Evolutionary conservation across 2,888 invertebrate genomes (phyloP).

Genomic region (Drosophila formosana): DNA sequence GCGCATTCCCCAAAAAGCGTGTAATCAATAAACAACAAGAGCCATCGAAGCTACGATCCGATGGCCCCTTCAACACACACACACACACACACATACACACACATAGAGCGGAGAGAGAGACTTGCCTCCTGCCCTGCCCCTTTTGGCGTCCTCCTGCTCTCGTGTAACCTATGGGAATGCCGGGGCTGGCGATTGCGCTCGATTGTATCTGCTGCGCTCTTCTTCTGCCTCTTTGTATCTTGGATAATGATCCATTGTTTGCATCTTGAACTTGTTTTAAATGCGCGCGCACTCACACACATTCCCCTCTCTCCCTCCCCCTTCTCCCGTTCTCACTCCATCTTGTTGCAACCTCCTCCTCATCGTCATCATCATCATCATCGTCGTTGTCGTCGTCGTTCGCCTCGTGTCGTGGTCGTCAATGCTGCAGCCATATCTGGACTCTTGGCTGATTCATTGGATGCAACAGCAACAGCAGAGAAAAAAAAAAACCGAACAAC

Average conservation of each 20-base stretch:
- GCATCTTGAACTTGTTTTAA: constrained; percentile 84
- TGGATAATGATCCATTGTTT: constrained; percentile 85
- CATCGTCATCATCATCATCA: constrained; percentile 60
- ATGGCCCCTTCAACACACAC: constrained; percentile 50
- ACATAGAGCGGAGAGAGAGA: background rate
- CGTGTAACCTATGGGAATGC: constrained; percentile 1
- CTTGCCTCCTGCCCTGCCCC: background rate
- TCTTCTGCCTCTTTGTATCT: constrained; percentile 68
- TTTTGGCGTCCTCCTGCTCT: background rate
- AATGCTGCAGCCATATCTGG: constrained; percentile 64
- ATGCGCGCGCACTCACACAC: constrained; percentile 76
- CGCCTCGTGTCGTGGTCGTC: constrained; percentile 50
- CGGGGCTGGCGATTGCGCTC: constrained; percentile 61
- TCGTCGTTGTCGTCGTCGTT: constrained; percentile 57
- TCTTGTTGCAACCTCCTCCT: constrained; percentile 54
- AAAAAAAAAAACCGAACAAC: constrained; percentile 2
- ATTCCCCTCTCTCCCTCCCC: constrained; percentile 11
- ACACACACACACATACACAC: constrained; percentile 6
- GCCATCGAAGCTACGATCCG: constrained; percentile 76
- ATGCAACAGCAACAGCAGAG: constrained; percentile 30
- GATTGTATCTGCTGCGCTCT: constrained; percentile 74
- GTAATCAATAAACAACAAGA: constrained; percentile 84
- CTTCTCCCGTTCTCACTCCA: constrained; percentile 38
- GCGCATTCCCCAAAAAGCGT: constrained; percentile 83
- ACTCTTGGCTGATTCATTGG: constrained; percentile 57